phyloP scores from a whole-genome alignment of 2,888 invertebrate species.

The Coleophora deauratella region DNA sequence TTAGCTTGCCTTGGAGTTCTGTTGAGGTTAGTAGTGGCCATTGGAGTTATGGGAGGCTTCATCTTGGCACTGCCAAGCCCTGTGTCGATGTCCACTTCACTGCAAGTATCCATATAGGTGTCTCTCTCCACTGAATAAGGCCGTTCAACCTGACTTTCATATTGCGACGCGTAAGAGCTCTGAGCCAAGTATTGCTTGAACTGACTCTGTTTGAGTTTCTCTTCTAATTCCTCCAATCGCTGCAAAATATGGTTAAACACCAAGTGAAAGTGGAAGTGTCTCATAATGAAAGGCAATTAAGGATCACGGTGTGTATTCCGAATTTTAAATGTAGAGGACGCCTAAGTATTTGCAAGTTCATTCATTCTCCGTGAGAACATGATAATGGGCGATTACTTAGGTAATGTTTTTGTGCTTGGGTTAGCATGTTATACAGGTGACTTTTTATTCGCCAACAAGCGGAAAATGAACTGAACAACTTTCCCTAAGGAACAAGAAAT shows the following conservation, averaged over 20 bases:
- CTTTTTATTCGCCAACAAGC: too few relatives aligned
- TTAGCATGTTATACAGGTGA: not conserved
- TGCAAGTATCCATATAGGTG: constrained; percentile 24
- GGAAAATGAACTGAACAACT: too few relatives aligned
- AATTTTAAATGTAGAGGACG: not conserved
- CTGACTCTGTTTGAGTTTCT: constrained; percentile 58
- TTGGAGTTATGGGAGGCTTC: constrained; percentile 4
- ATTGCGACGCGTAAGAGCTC: constrained; percentile 39
- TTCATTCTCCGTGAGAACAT: constrained; percentile 10
- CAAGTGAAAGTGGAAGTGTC: constrained; percentile 24
- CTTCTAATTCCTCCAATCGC: constrained; percentile 58
- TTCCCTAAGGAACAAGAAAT: too few relatives aligned
- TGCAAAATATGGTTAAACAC: constrained; percentile 28
- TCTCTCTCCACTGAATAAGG: constrained; percentile 49
- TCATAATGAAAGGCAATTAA: constrained; percentile 5
- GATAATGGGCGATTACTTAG: constrained; percentile 4
- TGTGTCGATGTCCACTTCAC: constrained; percentile 25
- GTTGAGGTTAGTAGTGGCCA: constrained; percentile 21
- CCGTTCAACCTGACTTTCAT: constrained; percentile 47
- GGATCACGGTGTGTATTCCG: not conserved
- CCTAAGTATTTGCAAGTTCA: not conserved
- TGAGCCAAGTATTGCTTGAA: constrained; percentile 60
- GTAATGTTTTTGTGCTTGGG: not conserved
- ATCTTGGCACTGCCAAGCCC: constrained; percentile 21
- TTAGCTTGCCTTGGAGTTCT: constrained; percentile 30